phyloP scores from a whole-genome alignment of 2,797 vertebrate species.

The Pseudochirops cupreus region DNA sequence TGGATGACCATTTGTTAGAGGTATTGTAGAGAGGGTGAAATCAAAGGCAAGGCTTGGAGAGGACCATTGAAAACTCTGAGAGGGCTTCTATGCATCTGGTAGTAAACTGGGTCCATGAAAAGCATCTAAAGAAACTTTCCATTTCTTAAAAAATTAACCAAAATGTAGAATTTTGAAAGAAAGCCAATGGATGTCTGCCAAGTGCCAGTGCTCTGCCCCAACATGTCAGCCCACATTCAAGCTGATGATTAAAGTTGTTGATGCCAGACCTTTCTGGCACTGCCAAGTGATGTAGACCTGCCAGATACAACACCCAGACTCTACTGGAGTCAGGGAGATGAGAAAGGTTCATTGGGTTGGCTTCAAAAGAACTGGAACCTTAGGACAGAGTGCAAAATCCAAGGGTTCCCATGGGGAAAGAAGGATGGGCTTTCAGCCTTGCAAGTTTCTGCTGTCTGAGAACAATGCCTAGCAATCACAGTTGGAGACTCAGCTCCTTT shows the following conservation, averaged over 20 bases:
- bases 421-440: not conserved
- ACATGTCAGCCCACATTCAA: not conserved
- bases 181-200: not conserved
- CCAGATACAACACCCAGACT: conserved; percentile 12
- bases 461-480: not conserved
- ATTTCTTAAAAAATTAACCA: not conserved
- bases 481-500: not conserved
- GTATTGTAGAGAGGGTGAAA: not conserved
- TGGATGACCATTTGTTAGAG: not conserved
- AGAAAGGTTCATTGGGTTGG: not conserved
- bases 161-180: not conserved
- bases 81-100: not conserved
- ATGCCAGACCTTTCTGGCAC: not conserved
- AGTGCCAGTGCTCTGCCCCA: not conserved
- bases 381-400: not conserved
- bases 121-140: not conserved
- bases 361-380: not conserved
- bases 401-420: not conserved
- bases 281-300: conserved; percentile 1
- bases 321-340: not conserved
- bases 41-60: not conserved
- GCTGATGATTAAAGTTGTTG: not conserved
- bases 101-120: not conserved
- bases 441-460: not conserved
- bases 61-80: not conserved